A percentile compares a stretch with the other conserved stretches of the same genome.
Conservation (phyloP, 2,797 vertebrate genomes). For the Naso thynnoides region DNA sequence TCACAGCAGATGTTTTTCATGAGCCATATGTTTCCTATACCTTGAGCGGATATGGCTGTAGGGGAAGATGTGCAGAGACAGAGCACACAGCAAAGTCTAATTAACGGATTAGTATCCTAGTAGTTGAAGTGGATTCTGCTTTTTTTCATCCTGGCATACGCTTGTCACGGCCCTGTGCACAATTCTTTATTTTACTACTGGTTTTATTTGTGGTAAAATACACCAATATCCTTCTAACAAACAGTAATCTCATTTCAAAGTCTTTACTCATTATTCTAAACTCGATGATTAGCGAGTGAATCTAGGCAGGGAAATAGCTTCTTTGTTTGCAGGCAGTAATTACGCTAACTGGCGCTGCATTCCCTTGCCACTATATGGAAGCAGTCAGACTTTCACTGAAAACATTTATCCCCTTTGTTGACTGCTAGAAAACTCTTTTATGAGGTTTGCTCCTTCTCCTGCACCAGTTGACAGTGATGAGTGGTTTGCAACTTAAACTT, state of each 20-base stretch:
- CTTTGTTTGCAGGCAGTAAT: slow-evolving; percentile 46
- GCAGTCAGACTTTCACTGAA: slow-evolving; percentile 5
- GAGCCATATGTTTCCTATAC: slow-evolving; percentile 60
- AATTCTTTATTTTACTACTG: not conserved
- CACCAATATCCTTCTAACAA: not conserved
- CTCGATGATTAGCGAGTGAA: slow-evolving; percentile 1
- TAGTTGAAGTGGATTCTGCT: slow-evolving; percentile 16
- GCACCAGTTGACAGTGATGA: not conserved
- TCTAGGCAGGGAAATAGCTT: slow-evolving; percentile 13
- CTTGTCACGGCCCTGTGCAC: not conserved
- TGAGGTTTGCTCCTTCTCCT: not conserved
- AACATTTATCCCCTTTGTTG: slow-evolving; percentile 1
- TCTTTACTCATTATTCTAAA: slow-evolving; percentile 31
- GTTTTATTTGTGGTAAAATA: slow-evolving; percentile 3
- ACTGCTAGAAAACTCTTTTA: not conserved
- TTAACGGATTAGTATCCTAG: slow-evolving; percentile 29
- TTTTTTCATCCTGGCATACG: slow-evolving; percentile 20
- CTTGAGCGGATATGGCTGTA: slow-evolving; percentile 50
- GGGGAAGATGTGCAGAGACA: slow-evolving; percentile 28
- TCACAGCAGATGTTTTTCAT: slow-evolving; percentile 61
- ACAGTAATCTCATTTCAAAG: slow-evolving; percentile 25
- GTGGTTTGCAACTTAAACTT: not conserved
- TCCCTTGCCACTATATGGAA: slow-evolving; percentile 11
- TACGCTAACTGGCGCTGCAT: slow-evolving; percentile 28
- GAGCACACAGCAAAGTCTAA: slow-evolving; percentile 35